Evolutionary conservation across 2,113 vertebrate genomes (phyloP).

Genomic region (Paralichthys olivaceus): DNA sequence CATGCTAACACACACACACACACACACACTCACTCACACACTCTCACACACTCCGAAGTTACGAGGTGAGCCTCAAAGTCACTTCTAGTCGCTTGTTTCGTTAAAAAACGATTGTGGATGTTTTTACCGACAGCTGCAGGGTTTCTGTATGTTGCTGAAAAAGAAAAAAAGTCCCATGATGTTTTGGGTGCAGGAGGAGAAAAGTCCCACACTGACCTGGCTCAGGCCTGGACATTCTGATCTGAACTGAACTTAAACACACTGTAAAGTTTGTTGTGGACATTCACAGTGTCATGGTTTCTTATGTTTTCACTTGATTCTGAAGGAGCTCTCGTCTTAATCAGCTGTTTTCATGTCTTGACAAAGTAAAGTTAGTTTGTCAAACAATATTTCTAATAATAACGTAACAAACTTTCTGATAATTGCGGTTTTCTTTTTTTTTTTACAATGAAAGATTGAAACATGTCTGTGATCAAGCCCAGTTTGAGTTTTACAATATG

Average conservation of each 20-base stretch:
- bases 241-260: not conserved
- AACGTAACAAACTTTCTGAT: no score
- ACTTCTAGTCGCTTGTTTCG: not conserved
- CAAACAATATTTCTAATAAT: no score
- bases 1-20: constrained; percentile 39
- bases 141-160: not conserved
- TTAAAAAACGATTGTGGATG: not conserved
- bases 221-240: constrained; percentile 28
- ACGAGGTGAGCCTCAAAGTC: constrained; percentile 55
- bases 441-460: not conserved
- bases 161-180: not conserved
- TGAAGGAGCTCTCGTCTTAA: no score
- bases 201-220: constrained; percentile 19
- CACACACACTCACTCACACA: constrained; percentile 8
- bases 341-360: no score
- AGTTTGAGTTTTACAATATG: not conserved
- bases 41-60: constrained; percentile 33
- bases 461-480: constrained; percentile 15
- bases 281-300: not conserved
- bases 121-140: not conserved
- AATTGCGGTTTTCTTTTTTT: no score
- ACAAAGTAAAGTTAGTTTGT: no score
- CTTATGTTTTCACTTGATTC: not conserved
- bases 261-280: not conserved
- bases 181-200: not conserved